These are phyloP conservation scores for Sarcoramphus papa DNA, from an alignment of 2,797 vertebrate genomes.

Conservation along the genomic window DNA sequence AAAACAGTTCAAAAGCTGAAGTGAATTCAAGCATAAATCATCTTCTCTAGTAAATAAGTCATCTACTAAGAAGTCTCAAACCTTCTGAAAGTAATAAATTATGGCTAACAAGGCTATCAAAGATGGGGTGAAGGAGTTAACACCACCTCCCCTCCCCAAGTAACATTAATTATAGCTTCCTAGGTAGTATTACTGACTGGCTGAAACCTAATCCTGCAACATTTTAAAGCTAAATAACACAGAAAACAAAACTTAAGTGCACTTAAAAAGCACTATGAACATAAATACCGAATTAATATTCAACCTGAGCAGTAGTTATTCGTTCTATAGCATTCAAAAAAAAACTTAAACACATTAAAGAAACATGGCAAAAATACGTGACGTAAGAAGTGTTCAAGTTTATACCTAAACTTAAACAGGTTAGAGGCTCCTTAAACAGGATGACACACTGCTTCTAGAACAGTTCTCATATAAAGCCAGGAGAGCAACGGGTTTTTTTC, in stretches of 20 bases:
- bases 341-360: neutral
- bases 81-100: neutral
- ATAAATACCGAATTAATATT: neutral
- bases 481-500: neutral
- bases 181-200: conserved; percentile 40
- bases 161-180: conserved; percentile 54
- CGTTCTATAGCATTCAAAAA: neutral
- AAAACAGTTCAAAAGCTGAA: neutral
- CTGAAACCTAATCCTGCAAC: conserved; percentile 45
- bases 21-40: neutral
- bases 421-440: neutral
- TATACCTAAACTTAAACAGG: neutral
- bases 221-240: conserved; percentile 32
- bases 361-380: neutral
- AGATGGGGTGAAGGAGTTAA: conserved; percentile 15
- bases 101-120: neutral
- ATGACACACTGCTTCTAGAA: neutral
- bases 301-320: neutral
- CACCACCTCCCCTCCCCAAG: neutral
- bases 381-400: neutral
- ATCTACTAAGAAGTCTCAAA: neutral
- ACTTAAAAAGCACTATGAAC: neutral
- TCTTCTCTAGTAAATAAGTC: neutral
- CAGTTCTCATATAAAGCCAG: neutral
- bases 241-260: conserved; percentile 2